These are phyloP conservation scores for Aradophagus sp. DNA, from an alignment of 1,140 invertebrate genomes.

Conservation along the genomic window DNA sequence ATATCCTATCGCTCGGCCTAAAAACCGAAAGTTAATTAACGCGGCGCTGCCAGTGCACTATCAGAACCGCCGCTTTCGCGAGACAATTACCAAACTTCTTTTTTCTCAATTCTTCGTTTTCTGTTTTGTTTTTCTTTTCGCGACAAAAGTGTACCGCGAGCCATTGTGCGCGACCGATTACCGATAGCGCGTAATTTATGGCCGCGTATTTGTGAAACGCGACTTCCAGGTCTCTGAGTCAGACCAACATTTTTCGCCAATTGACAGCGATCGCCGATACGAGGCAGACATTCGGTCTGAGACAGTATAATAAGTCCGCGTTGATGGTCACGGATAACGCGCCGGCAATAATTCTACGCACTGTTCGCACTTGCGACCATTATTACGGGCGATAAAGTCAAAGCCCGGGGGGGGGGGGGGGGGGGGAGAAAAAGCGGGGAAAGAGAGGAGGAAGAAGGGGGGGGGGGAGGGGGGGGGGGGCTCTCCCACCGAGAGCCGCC, in stretches of 20 bases:
- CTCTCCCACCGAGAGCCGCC: too few relatives aligned
- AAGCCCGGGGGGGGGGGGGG: too few relatives aligned
- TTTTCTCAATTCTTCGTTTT: too few relatives aligned
- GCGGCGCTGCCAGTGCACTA: constrained; percentile 7
- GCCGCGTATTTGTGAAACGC: constrained; percentile 67
- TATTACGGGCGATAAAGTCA: too few relatives aligned
- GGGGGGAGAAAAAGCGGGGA: too few relatives aligned
- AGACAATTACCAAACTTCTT: constrained; percentile 53
- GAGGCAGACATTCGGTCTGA: constrained; percentile 47
- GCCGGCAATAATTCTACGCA: constrained; percentile 43
- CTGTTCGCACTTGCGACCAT: constrained; percentile 56
- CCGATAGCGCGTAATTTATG: constrained; percentile 73
- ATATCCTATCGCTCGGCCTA: constrained; percentile 16
- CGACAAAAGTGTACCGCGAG: constrained; percentile 55
- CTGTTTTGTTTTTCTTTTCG: too few relatives aligned
- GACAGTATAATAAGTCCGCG: constrained; percentile 53
- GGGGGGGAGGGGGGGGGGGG: too few relatives aligned
- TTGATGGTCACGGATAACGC: constrained; percentile 49
- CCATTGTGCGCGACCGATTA: constrained; percentile 66
- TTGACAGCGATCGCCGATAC: constrained; percentile 67
- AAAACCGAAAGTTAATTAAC: constrained; percentile 40
- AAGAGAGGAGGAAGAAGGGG: too few relatives aligned
- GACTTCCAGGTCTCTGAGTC: constrained; percentile 59
- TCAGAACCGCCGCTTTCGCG: constrained; percentile 19
- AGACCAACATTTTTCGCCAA: constrained; percentile 68